Conservation (phyloP, 1,140 invertebrate species). For the Euura saliciscinereae region DNA sequence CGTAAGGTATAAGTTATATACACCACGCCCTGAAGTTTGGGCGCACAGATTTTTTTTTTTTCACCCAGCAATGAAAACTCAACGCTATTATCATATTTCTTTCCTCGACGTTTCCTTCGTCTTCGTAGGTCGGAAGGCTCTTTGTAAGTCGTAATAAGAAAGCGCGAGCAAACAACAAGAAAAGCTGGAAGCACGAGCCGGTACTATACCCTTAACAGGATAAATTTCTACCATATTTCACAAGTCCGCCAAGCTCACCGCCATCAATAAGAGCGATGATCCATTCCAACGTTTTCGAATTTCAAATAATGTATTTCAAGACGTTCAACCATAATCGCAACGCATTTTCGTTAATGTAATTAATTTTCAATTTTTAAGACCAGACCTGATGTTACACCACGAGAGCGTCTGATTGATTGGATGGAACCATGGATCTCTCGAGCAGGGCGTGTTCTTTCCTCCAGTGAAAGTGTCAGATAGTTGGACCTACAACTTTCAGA, state of each 20-base stretch:
- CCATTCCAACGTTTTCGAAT: too few species aligned
- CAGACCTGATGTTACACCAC: slow-evolving; percentile 37
- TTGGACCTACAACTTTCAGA: slow-evolving; percentile 25
- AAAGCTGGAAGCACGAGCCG: neutral
- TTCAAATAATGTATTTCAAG: too few species aligned
- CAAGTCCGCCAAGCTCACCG: neutral
- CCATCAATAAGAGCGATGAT: neutral
- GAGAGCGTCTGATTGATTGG: slow-evolving; percentile 36
- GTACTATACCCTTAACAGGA: neutral
- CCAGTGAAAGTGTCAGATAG: slow-evolving; percentile 45
- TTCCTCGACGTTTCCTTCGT: neutral
- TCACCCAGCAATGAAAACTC: neutral
- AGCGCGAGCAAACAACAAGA: neutral
- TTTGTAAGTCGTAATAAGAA: neutral
- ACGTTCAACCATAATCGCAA: too few species aligned
- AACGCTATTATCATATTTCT: neutral
- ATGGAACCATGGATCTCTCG: slow-evolving; percentile 24
- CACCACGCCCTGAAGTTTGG: neutral
- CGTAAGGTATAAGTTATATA: neutral
- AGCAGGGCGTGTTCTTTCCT: slow-evolving; percentile 31
- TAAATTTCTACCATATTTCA: neutral
- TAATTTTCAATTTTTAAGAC: too few species aligned
- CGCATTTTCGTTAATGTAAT: too few species aligned
- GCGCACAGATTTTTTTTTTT: neutral
- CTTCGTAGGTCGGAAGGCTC: neutral